A percentile compares a stretch with the other conserved stretches of the same genome.
Conservation (phyloP, 2,888 invertebrate genomes). For the Aplocera efformata region DNA sequence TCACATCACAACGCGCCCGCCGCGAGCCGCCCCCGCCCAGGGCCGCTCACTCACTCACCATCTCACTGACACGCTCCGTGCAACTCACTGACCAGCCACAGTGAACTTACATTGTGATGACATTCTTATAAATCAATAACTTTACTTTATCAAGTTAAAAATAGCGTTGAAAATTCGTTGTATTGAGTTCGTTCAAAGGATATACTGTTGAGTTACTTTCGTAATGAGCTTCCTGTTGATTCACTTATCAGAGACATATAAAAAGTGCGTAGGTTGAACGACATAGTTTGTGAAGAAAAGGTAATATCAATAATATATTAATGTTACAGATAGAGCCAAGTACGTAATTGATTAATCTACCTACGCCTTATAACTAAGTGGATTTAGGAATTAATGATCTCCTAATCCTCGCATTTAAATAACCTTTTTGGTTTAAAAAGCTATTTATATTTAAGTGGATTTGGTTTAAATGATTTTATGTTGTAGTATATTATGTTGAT, state of each 20-base stretch:
- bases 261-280: background rate
- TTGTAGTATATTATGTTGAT: too few relatives aligned
- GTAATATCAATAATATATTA: too few relatives aligned
- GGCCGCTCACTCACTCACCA: constrained; percentile 57
- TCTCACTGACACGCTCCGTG: constrained; percentile 29
- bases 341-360: too few relatives aligned
- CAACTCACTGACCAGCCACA: constrained; percentile 11
- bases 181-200: constrained; percentile 10
- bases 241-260: constrained; percentile 10
- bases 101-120: constrained; percentile 12
- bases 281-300: too few relatives aligned
- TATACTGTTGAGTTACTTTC: constrained; percentile 5
- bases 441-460: too few relatives aligned
- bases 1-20: constrained; percentile 79
- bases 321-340: too few relatives aligned
- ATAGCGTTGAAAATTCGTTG: constrained; percentile 14
- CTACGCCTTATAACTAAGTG: too few relatives aligned
- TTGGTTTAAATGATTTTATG: too few relatives aligned
- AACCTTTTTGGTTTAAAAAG: too few relatives aligned
- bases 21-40: constrained; percentile 78
- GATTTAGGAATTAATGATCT: too few relatives aligned
- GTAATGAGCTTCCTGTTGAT: constrained; percentile 38
- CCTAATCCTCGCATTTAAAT: too few relatives aligned
- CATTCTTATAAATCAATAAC: constrained; percentile 20
- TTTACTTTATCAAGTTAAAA: constrained; percentile 9